Evolutionary conservation across 2,113 vertebrate genomes (phyloP), one percentile per base, ranked within the genome.

Genomic region (Zapus hudsonius): DNA sequence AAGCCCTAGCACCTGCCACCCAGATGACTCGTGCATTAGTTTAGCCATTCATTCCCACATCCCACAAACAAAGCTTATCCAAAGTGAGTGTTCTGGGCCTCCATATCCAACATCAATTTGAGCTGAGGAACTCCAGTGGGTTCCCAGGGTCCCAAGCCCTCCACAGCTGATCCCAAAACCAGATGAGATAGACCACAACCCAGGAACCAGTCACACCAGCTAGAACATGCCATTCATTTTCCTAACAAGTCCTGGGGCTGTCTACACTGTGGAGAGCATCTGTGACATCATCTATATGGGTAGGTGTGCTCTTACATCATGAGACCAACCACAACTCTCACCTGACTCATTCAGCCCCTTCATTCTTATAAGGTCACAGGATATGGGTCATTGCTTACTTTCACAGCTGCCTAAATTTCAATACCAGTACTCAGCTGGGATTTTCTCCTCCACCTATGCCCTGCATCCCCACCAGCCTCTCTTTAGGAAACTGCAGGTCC

Each of bases 91-190:
- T 12, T 13, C 10, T 19, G 42, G 67, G 42, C 40, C 44, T 25
- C 80, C 40, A 17, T 11, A 17, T 40, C 31, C 63, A 66, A 36
- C 9, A 0, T 5, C 52, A 8, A 11, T 64, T 57, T 20, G 80
- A 78, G 80, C 67, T 13, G 40, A 84, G 69, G 42, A 36, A 5
- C 36, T 3, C 57, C 13, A 23, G 78, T 25, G 79, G 40, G 9
- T 40, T 44, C 69, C 31, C 79, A 64, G 9, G 44, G 44, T 10
- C 40, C 27, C 8, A 17, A 2, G 2, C 16, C 36, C 44, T 33
- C 5, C 0, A 4, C 1, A 5, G 44, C 12, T n/a, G 27, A 23
- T 74, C 5, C 3, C 6, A 63, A 17, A 3, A 7, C 3, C 52
- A 44, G 40, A 13, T 13, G 31, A 5, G 9, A 5, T 42, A 33